Conservation (phyloP, 2,113 vertebrate species). For the Setophaga kirtlandii region DNA sequence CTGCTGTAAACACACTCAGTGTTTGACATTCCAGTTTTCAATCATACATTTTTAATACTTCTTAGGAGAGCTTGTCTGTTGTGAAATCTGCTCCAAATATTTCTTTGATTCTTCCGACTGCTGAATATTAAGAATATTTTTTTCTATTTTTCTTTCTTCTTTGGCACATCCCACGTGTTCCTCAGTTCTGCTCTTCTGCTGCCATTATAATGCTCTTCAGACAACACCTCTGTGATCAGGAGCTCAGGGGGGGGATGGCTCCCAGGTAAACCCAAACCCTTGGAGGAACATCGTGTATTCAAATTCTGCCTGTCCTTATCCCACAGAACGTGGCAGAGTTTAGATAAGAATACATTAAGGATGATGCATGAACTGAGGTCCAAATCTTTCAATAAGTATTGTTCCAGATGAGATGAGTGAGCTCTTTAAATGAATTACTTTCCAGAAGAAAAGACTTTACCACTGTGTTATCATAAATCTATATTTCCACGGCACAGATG, state of each 20-base stretch:
- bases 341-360: constrained; percentile 5
- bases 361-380: constrained; percentile 21
- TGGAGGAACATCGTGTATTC: not conserved
- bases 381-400: not conserved
- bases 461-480: constrained; percentile 22
- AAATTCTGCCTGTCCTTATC: not conserved
- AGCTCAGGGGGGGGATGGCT: not conserved
- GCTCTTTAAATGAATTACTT: constrained; percentile 16
- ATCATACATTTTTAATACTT: not conserved
- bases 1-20: not conserved
- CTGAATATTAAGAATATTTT: not conserved
- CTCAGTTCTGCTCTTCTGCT: not conserved
- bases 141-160: not conserved
- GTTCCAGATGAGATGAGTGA: constrained; percentile 34
- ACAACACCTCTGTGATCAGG: not conserved
- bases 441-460: constrained; percentile 27
- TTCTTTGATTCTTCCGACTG: not conserved
- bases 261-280: not conserved
- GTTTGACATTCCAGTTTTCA: not conserved
- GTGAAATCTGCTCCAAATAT: not conserved
- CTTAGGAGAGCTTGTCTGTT: not conserved
- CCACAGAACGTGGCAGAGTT: not conserved
- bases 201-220: not conserved
- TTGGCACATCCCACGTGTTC: not conserved
- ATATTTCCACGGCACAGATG: not conserved